These are phyloP conservation scores for Peromyscus maniculatus DNA, from an alignment of 2,113 vertebrate species.

Conservation along the genomic window DNA sequence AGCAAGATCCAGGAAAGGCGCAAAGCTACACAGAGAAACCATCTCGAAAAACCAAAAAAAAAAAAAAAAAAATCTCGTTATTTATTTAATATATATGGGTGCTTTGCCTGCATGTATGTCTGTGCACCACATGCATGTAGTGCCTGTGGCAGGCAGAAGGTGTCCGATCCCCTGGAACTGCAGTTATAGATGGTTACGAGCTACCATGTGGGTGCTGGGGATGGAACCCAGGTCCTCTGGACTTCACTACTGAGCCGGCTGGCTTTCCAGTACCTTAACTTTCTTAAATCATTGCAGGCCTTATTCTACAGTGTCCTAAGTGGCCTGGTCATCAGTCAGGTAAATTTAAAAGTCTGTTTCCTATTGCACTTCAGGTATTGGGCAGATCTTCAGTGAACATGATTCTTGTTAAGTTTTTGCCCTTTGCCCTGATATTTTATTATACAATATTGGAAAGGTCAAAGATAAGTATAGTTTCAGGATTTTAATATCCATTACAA, in stretches of 20 bases:
- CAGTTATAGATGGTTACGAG: not conserved
- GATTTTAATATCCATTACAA: constrained; percentile 38
- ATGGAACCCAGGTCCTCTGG: not conserved
- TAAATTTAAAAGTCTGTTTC: constrained; percentile 32
- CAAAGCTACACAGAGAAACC: too few species aligned
- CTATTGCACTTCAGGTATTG: constrained; percentile 5
- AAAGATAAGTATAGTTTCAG: not conserved
- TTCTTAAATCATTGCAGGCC: not conserved
- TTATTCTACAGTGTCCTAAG: not conserved
- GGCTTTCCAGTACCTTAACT: not conserved
- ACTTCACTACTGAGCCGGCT: not conserved
- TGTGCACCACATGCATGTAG: not conserved
- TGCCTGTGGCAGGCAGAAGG: not conserved
- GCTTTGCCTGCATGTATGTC: not conserved
- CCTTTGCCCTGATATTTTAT: not conserved
- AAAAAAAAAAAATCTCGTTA: too few species aligned
- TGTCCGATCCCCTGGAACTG: not conserved
- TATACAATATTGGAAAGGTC: constrained; percentile 15
- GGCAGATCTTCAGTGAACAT: not conserved
- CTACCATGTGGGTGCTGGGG: not conserved
- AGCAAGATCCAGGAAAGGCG: too few species aligned
- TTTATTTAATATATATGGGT: not conserved
- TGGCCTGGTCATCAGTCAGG: not conserved
- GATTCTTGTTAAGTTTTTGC: constrained; percentile 29
- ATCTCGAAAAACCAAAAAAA: too few species aligned